Evolutionary conservation across 2,888 invertebrate genomes (phyloP), one percentile per base, ranked within the genome.

Genomic region (Neoascia interrupta): DNA sequence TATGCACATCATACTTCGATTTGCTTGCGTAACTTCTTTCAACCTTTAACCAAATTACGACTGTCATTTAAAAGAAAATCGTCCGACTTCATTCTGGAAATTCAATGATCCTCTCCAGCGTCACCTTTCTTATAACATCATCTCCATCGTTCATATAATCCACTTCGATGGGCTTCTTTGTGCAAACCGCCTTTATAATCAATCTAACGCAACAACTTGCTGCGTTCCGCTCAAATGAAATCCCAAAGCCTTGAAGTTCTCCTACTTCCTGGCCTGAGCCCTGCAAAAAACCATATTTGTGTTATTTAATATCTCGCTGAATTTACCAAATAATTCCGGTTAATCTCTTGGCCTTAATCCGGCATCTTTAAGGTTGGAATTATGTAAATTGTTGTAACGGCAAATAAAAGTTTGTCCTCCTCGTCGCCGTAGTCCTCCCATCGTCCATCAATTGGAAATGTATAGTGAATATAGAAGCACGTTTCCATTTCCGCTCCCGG

Each of bases 331-430:
- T 54, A 39, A 60, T 53, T 47, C 53, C 37, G 51, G 58, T 47
- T 47, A 49, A 63, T 68, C 45, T 45, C 58, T 45, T 21, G 23
- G 15, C 23, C 58, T 37, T 28, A 28, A 53, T 58, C 60, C 39
- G 28, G 18, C 47, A 47, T 66, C 73, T 34, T 60, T 39, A 68
- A 45, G 37, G 23, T 15, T 47, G 54, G 21, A 74, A 66, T 66
- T 74, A 74, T 68, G 61, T 49, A 61, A 74, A 74, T 61, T 54
- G 74, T 61, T 54, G 21, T 47, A 54, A 56, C 39, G 47, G 34
- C 47, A 36, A 74, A 68, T 74, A 74, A 43, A 61, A 74, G 47
- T 61, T 61, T 49, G 53, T 54, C 66, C 45, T 47, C 18, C 39
- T 68, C 53, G 36, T 53, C 23, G 13, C 21, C 5, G 23, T n/a